Evolutionary conservation across 1,140 invertebrate genomes (phyloP).

Genomic region (Brachionus plicatilis): DNA sequence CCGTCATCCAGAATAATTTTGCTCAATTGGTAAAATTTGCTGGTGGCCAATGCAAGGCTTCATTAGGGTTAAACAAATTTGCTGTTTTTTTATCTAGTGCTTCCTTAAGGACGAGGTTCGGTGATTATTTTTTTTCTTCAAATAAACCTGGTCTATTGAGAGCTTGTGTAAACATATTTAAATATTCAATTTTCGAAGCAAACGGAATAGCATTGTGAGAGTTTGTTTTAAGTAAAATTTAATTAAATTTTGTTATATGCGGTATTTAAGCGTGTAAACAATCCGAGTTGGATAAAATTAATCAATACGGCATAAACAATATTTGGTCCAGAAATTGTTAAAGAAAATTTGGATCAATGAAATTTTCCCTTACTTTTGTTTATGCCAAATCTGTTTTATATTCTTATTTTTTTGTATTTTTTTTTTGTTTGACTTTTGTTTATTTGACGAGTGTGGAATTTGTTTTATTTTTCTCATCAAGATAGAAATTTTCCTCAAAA

Average conservation of each 20-base stretch:
- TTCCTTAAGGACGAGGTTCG: not conserved
- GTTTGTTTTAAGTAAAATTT: not conserved
- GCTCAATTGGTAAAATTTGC: not conserved
- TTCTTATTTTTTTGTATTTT: not conserved
- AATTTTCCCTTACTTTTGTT: not conserved
- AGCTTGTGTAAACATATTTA: not conserved
- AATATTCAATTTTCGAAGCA: not conserved
- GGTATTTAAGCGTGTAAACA: not conserved
- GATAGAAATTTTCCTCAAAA: not conserved
- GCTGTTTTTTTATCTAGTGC: not conserved
- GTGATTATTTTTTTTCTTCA: conserved; percentile 3
- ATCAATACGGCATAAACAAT: not conserved
- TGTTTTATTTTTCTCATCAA: not conserved
- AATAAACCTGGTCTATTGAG: not conserved
- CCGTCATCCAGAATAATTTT: not conserved
- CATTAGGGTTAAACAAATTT: not conserved
- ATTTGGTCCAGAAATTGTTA: not conserved
- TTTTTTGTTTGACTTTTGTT: not conserved
- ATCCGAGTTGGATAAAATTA: not conserved
- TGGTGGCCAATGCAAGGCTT: not conserved
- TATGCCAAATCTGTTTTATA: not conserved
- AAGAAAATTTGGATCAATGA: not conserved
- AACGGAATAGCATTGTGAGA: not conserved
- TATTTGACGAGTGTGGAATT: not conserved
- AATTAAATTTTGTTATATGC: not conserved